Evolutionary conservation across 2,113 vertebrate genomes (phyloP).

Genomic region (Labrus mixtus): DNA sequence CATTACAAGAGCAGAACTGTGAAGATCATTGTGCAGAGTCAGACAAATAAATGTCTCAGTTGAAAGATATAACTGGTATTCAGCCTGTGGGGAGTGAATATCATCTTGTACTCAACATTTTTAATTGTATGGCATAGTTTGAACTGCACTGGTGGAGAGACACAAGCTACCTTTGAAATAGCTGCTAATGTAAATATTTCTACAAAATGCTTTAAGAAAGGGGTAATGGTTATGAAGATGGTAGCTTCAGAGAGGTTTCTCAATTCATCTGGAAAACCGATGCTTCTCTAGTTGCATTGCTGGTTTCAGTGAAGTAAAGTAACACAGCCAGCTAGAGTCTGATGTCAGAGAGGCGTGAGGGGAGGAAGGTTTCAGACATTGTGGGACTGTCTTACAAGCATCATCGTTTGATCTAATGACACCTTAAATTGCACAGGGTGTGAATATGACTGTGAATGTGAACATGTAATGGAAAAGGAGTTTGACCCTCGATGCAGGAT

Average conservation of each 20-base stretch:
- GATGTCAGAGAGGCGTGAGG: neutral
- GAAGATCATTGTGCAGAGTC: neutral
- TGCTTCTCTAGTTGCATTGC: too few relatives aligned
- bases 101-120: slow-evolving; percentile 1
- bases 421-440: slow-evolving; percentile 3
- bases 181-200: too few relatives aligned
- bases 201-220: too few relatives aligned
- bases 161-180: too few relatives aligned
- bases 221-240: too few relatives aligned
- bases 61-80: neutral
- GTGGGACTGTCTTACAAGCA: neutral
- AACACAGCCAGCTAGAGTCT: neutral
- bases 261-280: too few relatives aligned
- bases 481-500: neutral
- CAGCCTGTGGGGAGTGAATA: neutral
- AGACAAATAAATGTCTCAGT: neutral
- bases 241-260: too few relatives aligned
- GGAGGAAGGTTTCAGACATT: neutral
- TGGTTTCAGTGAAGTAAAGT: neutral
- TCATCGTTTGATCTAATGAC: neutral
- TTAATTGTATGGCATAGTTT: neutral
- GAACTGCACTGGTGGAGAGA: too few relatives aligned
- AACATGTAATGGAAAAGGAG: neutral
- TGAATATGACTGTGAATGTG: neutral
- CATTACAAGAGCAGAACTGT: neutral